Base-by-base conservation (phyloP, 2,113 vertebrate genomes). In the Stictonetta naevosa region DNA sequence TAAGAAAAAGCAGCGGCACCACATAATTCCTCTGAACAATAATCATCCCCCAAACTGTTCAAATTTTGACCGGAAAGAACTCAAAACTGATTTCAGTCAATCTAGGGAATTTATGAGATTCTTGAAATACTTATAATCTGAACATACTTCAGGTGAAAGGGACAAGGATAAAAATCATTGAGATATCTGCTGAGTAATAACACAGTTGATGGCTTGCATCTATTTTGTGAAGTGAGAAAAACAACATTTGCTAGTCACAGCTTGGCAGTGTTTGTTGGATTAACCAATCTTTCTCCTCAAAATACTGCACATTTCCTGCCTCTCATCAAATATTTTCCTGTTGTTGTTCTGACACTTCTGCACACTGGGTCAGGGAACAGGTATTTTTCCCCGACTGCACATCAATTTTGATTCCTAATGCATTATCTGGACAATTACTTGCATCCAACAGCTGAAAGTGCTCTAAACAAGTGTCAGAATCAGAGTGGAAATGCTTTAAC, bases 381-480 rank as follows among this genome's bases (percentile, higher is more conserved):
- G 83, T 66, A 73, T 79, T 88, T 81, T 88, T 94, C 64, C 38
- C 40, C 81, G 66, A 53, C 26, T 56, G 33, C 46, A 67, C n/a
- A 77, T 53, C 66, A 34, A 52, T 77, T 91, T 87, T 55, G 63
- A 74, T 66, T 83, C 71, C 88, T 92, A 88, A 87, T 73, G 60
- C 6, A 62, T 90, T 93, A 93, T 72, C 63, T 75, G 83, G 91
- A 78, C 76, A 88, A 91, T 96, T 94, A 89, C 36, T 92, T 89
- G 63, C 67, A 88, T 78, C 84, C 80, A 95, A 92, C 83, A 89
- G 68, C 83, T 95, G 67, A 71, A 90, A 71, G 87, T 85, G 60
- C 92, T 93, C 81, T 96, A 96, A 98, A 96, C 63, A 97, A 94
- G 83, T 82, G 88, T 91, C 75, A 97, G 95, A 98, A 96, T 89